Percentiles rank a stretch among this genome's conserved stretches.
phyloP scores from a whole-genome alignment of 2,797 vertebrate genomes.

The Sarcoramphus papa region DNA sequence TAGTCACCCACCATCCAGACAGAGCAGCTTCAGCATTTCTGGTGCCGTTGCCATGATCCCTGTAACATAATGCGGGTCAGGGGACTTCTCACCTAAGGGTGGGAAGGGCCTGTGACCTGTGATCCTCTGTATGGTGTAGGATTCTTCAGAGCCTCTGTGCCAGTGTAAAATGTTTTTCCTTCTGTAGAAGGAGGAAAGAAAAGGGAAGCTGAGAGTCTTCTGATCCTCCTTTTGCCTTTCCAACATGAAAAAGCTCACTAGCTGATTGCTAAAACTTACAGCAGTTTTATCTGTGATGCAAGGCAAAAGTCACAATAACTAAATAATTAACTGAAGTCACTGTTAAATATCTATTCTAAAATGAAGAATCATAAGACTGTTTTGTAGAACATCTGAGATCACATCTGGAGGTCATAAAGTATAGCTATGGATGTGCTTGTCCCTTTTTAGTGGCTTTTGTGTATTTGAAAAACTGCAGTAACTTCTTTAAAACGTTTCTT shows the following conservation, averaged over 20 bases:
- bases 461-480: neutral
- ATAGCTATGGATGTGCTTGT: neutral
- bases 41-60: neutral
- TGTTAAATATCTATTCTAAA: neutral
- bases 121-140: neutral
- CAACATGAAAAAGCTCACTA: neutral
- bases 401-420: neutral
- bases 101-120: neutral
- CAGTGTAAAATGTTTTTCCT: neutral
- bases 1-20: neutral
- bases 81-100: neutral
- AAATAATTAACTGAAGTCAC: neutral
- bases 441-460: neutral
- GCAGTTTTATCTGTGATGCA: neutral
- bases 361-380: neutral
- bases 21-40: neutral
- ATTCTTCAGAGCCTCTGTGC: neutral
- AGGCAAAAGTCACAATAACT: neutral
- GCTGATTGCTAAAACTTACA: neutral
- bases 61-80: rapidly evolving
- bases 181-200: neutral
- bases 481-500: neutral
- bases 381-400: neutral
- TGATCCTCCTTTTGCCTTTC: neutral
- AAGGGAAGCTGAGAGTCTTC: neutral